Conservation (phyloP, 2,888 invertebrate genomes). For the Dryadula phaetusa region DNA sequence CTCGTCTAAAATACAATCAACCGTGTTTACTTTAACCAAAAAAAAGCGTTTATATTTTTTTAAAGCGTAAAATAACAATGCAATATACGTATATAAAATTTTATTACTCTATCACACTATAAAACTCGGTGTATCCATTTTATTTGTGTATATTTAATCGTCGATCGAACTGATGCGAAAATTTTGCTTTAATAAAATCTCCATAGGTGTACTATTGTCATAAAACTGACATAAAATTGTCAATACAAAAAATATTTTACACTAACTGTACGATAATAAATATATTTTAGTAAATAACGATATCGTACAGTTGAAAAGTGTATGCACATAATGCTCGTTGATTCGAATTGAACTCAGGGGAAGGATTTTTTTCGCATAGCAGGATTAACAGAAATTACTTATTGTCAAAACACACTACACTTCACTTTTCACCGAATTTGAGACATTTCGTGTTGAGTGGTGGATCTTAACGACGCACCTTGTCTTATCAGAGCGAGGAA, state of each 20-base stretch:
- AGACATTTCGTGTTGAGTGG: too few species aligned
- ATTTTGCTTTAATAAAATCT: conserved; percentile 19
- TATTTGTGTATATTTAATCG: conserved; percentile 26
- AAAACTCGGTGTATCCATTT: conserved; percentile 20
- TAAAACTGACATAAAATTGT: conserved; percentile 24
- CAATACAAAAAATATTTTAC: background rate
- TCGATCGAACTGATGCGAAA: conserved; percentile 21
- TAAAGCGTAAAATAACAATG: conserved; percentile 21
- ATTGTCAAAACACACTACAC: too few species aligned
- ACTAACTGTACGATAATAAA: too few species aligned
- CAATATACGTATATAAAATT: conserved; percentile 21
- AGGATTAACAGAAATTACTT: too few species aligned
- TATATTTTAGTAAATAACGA: background rate
- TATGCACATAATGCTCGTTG: too few species aligned
- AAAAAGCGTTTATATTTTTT: conserved; percentile 14
- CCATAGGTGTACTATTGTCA: conserved; percentile 19
- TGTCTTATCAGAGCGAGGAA: too few species aligned
- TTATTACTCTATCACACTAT: conserved; percentile 15
- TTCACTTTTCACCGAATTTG: too few species aligned
- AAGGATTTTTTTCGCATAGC: too few species aligned
- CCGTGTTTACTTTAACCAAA: conserved; percentile 16
- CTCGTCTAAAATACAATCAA: background rate
- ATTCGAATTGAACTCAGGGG: too few species aligned
- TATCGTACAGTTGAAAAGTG: too few species aligned
- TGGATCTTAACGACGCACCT: too few species aligned